phyloP scores from a whole-genome alignment of 2,113 vertebrate species.

The Solenodon paradoxus region DNA sequence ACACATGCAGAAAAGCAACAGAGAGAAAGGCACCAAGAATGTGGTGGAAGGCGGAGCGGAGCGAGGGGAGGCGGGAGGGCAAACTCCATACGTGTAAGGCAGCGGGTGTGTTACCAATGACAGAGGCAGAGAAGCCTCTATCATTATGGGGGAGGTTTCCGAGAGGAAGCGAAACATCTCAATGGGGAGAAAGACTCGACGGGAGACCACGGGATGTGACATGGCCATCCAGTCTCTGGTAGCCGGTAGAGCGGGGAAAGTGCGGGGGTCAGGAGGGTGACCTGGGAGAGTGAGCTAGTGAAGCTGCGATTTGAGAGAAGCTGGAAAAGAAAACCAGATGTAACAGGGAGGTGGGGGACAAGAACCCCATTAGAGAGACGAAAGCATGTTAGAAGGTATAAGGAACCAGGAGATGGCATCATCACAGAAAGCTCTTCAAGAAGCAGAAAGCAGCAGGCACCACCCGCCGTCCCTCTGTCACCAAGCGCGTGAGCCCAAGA shows the following conservation, averaged over 20 bases:
- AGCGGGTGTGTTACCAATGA: not conserved
- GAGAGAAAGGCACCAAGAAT: accelerated
- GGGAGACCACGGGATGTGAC: no score
- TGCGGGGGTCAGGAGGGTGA: no score
- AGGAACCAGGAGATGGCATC: not conserved
- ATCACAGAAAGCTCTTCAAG: not conserved
- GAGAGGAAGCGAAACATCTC: no score
- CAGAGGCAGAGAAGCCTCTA: not conserved
- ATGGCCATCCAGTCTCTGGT: no score
- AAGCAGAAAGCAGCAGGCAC: not conserved
- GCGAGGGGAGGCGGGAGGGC: not conserved
- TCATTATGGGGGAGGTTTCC: not conserved
- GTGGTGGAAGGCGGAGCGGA: not conserved
- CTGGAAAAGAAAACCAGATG: no score
- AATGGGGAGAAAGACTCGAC: no score
- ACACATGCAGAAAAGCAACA: not conserved
- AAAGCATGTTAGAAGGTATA: not conserved
- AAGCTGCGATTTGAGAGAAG: not conserved
- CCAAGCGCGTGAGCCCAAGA: not conserved
- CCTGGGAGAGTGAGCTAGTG: accelerated
- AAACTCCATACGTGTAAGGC: accelerated
- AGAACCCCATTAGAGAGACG: not conserved
- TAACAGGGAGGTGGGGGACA: not conserved
- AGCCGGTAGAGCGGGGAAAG: not conserved
- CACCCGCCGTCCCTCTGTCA: accelerated